Percentiles rank a stretch among this genome's conserved stretches.
These are phyloP conservation scores for Lasioglossum lativentre DNA, from an alignment of 2,888 invertebrate genomes.

Conservation along the genomic window DNA sequence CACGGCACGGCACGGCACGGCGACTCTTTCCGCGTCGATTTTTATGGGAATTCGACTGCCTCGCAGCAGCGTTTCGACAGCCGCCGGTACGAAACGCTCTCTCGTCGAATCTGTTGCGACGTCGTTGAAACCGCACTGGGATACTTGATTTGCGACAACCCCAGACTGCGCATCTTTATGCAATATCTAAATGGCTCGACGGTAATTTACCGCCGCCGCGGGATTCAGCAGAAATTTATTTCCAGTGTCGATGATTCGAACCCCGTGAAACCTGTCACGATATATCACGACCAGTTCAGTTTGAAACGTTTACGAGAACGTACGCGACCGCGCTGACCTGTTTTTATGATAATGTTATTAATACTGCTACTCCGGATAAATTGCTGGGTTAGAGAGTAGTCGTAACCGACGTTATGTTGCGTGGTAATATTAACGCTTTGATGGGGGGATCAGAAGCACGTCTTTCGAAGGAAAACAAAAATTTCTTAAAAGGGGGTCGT, in stretches of 20 bases:
- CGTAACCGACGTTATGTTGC: not conserved
- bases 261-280: not conserved
- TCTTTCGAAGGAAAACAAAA: too few relatives aligned
- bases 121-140: conserved; percentile 7
- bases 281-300: not conserved
- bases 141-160: not conserved
- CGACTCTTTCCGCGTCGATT: conserved; percentile 15
- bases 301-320: not conserved
- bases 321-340: not conserved
- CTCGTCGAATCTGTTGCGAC: conserved; percentile 36
- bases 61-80: not conserved
- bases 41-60: conserved; percentile 25
- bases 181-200: not conserved
- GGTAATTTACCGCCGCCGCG: not conserved
- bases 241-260: not conserved
- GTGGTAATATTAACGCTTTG: not conserved
- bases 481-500: too few relatives aligned
- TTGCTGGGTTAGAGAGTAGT: not conserved
- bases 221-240: not conserved
- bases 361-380: not conserved
- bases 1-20: too few relatives aligned
- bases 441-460: not conserved
- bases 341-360: not conserved
- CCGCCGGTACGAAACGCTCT: not conserved
- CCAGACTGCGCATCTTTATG: not conserved